Percentiles rank a stretch among this genome's conserved stretches.
phyloP scores from a whole-genome alignment of 1,140 invertebrate genomes.

The Drosophila pallidifrons region DNA sequence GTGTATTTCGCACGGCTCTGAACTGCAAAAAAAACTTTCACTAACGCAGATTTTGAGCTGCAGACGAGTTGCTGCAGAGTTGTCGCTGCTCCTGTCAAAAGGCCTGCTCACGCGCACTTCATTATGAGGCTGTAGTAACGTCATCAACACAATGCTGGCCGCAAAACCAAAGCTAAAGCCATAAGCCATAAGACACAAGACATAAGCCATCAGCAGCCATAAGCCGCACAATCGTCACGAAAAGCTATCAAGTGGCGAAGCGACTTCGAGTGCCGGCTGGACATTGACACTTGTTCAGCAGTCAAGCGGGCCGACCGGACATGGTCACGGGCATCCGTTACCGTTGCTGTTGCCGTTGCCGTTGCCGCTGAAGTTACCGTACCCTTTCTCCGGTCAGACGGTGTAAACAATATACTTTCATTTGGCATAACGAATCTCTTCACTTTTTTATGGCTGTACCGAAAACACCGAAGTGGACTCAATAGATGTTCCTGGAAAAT shows the following conservation, averaged over 20 bases:
- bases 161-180: background rate
- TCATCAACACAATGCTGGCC: constrained; percentile 55
- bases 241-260: constrained; percentile 66
- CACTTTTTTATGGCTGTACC: background rate
- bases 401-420: constrained; percentile 63
- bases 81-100: constrained; percentile 75
- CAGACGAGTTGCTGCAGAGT: constrained; percentile 31
- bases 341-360: background rate
- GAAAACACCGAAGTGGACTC: background rate
- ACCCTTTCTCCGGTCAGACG: constrained; percentile 1
- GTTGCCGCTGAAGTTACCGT: background rate
- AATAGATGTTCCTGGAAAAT: constrained; percentile 46
- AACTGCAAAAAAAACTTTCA: constrained; percentile 71
- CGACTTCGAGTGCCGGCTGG: constrained; percentile 66
- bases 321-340: constrained; percentile 30
- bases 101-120: constrained; percentile 67
- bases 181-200: constrained; percentile 32
- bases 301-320: constrained; percentile 33
- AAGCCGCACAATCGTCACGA: constrained; percentile 73
- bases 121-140: constrained; percentile 62
- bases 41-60: constrained; percentile 65
- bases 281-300: constrained; percentile 76
- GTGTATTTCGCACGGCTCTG: constrained; percentile 41
- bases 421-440: constrained; percentile 45
- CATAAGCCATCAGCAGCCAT: constrained; percentile 42